Evolutionary conservation across 2,888 invertebrate species (phyloP), one percentile per base, ranked within the genome.

Genomic region (Drosophila fulvimacula): DNA sequence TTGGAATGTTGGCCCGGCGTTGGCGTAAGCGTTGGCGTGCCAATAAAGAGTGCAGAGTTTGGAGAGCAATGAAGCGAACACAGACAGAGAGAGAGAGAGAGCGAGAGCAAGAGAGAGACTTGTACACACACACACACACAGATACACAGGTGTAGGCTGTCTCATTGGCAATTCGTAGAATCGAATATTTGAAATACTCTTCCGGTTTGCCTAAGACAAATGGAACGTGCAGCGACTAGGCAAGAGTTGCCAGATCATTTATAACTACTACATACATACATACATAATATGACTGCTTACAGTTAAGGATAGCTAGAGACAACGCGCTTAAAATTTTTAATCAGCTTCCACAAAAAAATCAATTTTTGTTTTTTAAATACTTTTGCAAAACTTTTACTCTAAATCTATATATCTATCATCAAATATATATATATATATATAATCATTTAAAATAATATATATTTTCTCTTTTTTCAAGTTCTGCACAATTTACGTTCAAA

Each of bases 1-100:
- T 82, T 77, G 86, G 81, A 81, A 81, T 81, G 83, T 58, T 86
- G 81, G 74, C 74, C 71, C 71, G 81, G 83, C 78, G 86, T 81
- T 81, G 32, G 49, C 49, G 32, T 73, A 44, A 64, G 75, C 73
- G 78, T 76, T 78, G 75, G 73, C 75, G 77, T 55, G 41, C 41
- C 72, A 57, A 41, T 62, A 39, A 38, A 42, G 38, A 62, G 65
- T 30, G 10, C 41, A 41, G 48, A 48, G 30, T 48, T 48, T 32
- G 1, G 34, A 39, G 72, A 52, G 61, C 56, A 41, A 58, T 24
- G 15, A 41, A 10, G 10, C 24, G n/a, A n/a, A 10, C 30, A 10
- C 30, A 30, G 5, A 27, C 13, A 21, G 32, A 48, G 34, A 59
- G 46, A 39, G 51, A 53, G 34, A 36, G 10, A 13, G 62, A 44